These are phyloP conservation scores for Pardalotus punctatus DNA, from an alignment of 2,113 vertebrate genomes.

Conservation along the genomic window DNA sequence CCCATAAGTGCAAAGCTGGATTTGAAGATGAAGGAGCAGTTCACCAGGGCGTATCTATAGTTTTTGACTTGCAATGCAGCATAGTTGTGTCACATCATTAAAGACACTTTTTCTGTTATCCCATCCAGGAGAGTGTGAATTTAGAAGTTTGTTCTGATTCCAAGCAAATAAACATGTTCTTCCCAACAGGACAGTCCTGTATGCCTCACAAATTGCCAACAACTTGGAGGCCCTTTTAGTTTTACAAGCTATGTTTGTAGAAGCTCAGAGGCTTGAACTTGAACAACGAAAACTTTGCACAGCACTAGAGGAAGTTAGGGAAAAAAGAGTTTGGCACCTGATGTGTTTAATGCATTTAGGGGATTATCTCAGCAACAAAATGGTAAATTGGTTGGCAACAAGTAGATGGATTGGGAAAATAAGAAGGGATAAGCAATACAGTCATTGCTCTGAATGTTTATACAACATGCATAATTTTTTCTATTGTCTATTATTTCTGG, in stretches of 20 bases:
- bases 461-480: conserved; percentile 1
- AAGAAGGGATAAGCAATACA: conserved; percentile 23
- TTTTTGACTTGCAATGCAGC: background rate
- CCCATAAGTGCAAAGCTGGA: background rate
- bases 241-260: background rate
- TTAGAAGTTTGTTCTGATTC: background rate
- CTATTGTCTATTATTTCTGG: conserved; percentile 28
- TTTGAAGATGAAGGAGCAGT: background rate
- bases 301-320: background rate
- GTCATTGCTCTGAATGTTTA: conserved; percentile 20
- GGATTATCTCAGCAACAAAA: conserved; percentile 17
- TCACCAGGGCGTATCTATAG: background rate
- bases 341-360: background rate
- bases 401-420: conserved; percentile 7
- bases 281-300: background rate
- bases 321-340: background rate
- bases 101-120: background rate
- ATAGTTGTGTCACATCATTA: background rate
- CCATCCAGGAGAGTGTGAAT: background rate
- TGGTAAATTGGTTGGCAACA: background rate
- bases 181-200: background rate
- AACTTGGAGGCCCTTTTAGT: background rate
- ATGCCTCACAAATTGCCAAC: background rate
- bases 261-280: background rate
- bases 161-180: background rate